A percentile compares a stretch with the other conserved stretches of the same genome.
These are phyloP conservation scores for Sylvicapra grimmia DNA, from an alignment of 2,113 vertebrate genomes.

Conservation along the genomic window DNA sequence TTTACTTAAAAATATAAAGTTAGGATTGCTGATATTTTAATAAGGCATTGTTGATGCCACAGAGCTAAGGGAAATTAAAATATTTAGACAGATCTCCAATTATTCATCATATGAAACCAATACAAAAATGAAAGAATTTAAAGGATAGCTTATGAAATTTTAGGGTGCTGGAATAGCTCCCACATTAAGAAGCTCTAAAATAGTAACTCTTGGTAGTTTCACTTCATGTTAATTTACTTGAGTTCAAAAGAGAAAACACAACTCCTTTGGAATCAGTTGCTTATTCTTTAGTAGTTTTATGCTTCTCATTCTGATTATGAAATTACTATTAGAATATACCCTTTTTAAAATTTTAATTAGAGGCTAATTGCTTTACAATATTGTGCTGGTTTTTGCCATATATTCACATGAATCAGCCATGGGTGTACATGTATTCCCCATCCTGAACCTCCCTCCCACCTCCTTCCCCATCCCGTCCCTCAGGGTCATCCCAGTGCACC, in stretches of 20 bases:
- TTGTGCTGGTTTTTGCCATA: background rate
- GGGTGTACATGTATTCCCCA: background rate
- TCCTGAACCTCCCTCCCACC: background rate
- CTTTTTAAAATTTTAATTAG: background rate
- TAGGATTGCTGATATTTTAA: background rate
- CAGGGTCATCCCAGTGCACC: background rate
- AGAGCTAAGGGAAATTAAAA: background rate
- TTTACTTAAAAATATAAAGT: background rate
- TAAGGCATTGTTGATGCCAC: background rate
- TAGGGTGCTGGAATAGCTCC: background rate
- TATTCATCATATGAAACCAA: background rate
- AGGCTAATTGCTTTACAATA: background rate
- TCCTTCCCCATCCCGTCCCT: background rate
- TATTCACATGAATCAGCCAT: background rate
- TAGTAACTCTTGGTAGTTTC: background rate
- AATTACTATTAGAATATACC: constrained; percentile 56
- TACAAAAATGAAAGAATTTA: background rate
- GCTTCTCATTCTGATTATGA: background rate
- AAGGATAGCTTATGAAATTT: background rate
- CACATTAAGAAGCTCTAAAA: background rate
- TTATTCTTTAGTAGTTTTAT: background rate
- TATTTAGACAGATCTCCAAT: background rate
- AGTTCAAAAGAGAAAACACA: background rate
- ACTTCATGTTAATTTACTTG: background rate
- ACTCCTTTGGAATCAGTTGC: background rate